Evolutionary conservation across 2,888 invertebrate genomes (phyloP).

Genomic region (Callyntrura guangdongensis): DNA sequence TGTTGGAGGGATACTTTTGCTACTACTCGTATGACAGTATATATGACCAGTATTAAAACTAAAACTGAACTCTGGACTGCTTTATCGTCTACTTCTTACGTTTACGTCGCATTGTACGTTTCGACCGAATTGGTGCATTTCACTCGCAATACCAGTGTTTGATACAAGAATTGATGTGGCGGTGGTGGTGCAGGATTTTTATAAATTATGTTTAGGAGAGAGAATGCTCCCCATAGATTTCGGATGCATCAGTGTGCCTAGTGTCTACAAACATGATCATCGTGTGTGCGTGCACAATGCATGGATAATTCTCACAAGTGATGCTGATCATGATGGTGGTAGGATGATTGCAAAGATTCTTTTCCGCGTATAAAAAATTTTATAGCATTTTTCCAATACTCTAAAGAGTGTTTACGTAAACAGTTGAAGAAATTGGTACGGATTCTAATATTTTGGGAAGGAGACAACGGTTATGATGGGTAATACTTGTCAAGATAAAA

Average conservation of each 20-base stretch:
- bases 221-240: constrained; percentile 68
- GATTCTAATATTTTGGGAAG: not conserved
- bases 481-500: constrained; percentile 63
- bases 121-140: constrained; percentile 21
- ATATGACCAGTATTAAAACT: constrained; percentile 46
- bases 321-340: constrained; percentile 35
- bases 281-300: constrained; percentile 55
- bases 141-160: constrained; percentile 7
- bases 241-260: constrained; percentile 31
- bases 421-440: not conserved
- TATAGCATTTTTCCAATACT: not conserved
- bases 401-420: not conserved
- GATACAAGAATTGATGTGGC: not conserved
- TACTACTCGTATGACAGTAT: not conserved
- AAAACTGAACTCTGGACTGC: not conserved
- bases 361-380: constrained; percentile 34
- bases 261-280: constrained; percentile 38
- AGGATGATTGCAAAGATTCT: constrained; percentile 58
- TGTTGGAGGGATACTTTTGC: too few species aligned
- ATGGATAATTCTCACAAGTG: constrained; percentile 62
- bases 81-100: not conserved
- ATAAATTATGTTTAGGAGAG: constrained; percentile 49
- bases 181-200: constrained; percentile 32
- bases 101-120: not conserved
- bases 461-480: constrained; percentile 52